These are phyloP conservation scores for Coenonympha glycerion DNA, from an alignment of 2,888 invertebrate genomes.

Conservation along the genomic window DNA sequence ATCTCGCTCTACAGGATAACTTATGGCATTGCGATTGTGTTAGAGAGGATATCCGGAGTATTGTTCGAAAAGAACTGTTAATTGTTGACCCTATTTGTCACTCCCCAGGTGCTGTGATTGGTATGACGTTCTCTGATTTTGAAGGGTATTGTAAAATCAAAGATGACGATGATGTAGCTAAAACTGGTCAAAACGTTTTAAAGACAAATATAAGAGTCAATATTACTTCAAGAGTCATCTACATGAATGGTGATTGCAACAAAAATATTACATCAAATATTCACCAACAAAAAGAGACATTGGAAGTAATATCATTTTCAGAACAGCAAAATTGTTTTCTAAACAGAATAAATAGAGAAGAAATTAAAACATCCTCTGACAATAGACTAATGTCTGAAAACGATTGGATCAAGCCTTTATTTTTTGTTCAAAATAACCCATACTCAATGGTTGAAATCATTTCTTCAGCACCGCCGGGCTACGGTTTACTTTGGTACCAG, in stretches of 20 bases:
- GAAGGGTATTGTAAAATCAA: slow-evolving; percentile 37
- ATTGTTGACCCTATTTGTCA: slow-evolving; percentile 52
- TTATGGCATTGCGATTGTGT: slow-evolving; percentile 73
- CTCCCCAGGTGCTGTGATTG: slow-evolving; percentile 44
- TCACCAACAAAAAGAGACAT: neutral
- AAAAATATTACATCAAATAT: neutral
- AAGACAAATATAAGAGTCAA: neutral
- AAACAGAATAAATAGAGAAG: slow-evolving; percentile 18
- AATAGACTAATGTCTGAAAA: slow-evolving; percentile 4
- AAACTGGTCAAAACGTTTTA: neutral
- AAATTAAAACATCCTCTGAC: neutral
- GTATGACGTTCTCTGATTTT: slow-evolving; percentile 45
- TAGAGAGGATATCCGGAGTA: slow-evolving; percentile 56
- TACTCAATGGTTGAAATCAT: slow-evolving; percentile 49
- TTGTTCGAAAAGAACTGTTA: slow-evolving; percentile 42
- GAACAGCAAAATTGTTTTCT: slow-evolving; percentile 31
- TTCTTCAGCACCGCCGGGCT: slow-evolving; percentile 29
- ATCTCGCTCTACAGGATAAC: slow-evolving; percentile 61
- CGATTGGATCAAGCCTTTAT: slow-evolving; percentile 45
- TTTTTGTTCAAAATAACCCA: slow-evolving; percentile 36
- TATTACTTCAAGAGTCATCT: slow-evolving; percentile 7
- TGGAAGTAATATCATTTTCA: slow-evolving; percentile 28
- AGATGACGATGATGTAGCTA: slow-evolving; percentile 8
- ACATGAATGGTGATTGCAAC: slow-evolving; percentile 20
- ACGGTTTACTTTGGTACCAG: slow-evolving; percentile 58